A percentile compares a stretch with the other conserved stretches of the same genome.
Evolutionary conservation across 2,797 vertebrate species (phyloP).

Genomic region (Monodelphis domestica): DNA sequence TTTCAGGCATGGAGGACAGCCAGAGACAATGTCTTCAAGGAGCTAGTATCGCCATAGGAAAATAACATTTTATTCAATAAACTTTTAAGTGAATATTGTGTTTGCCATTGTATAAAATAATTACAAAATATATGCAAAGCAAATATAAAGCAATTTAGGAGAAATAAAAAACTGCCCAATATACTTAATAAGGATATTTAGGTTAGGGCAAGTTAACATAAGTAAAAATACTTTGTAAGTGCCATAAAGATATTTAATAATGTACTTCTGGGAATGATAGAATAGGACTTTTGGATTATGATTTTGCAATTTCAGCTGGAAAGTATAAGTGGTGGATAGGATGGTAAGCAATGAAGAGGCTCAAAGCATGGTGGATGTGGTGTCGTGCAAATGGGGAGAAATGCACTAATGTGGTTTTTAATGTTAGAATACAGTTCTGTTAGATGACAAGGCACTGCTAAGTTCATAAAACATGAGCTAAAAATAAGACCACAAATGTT

Average conservation of each 20-base stretch:
- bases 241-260: not conserved
- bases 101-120: too few species aligned
- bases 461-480: slow-evolving; percentile 58
- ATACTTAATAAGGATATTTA: not conserved
- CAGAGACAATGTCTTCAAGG: too few species aligned
- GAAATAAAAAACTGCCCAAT: too few species aligned
- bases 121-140: too few species aligned
- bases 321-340: not conserved
- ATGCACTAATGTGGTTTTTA: slow-evolving; percentile 6
- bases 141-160: too few species aligned
- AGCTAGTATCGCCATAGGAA: too few species aligned
- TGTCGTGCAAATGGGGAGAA: slow-evolving; percentile 32
- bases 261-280: not conserved
- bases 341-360: not conserved
- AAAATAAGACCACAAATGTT: slow-evolving; percentile 75
- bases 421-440: slow-evolving; percentile 37
- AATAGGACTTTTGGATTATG: not conserved
- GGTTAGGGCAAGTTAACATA: slow-evolving; percentile 20
- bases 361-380: slow-evolving; percentile 3
- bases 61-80: too few species aligned
- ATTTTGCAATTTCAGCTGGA: not conserved
- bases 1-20: too few species aligned
- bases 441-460: slow-evolving; percentile 52
- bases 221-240: not conserved
- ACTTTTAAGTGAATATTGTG: too few species aligned